phyloP scores from a whole-genome alignment of 2,888 invertebrate genomes.

The Bursaphelenchus okinawaensis region DNA sequence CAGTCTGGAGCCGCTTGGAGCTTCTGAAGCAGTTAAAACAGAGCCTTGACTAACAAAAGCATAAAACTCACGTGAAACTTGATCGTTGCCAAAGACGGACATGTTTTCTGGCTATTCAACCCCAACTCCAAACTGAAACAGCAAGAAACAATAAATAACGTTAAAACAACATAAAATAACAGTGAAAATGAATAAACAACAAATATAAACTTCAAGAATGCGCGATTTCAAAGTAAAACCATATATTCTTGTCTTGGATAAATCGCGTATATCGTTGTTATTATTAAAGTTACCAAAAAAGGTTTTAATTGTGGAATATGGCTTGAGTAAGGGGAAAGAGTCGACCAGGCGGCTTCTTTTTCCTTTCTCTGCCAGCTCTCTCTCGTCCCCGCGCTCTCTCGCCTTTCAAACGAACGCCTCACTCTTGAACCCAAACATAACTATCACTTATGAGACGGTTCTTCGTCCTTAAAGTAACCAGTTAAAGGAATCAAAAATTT shows the following conservation, averaged over 20 bases:
- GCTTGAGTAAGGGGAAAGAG: neutral
- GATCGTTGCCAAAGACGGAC: constrained; percentile 11
- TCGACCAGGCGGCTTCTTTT: neutral
- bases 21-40: neutral
- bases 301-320: neutral
- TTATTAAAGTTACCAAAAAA: neutral
- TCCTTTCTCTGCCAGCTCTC: neutral
- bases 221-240: no score
- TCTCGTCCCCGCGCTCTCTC: neutral
- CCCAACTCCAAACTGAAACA: neutral
- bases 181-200: neutral
- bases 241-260: no score
- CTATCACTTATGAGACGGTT: no score
- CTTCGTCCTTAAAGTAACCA: no score
- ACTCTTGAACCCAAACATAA: no score
- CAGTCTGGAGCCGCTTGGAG: constrained; percentile 19
- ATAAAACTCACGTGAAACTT: neutral
- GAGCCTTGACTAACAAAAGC: no score
- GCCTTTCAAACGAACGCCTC: neutral
- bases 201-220: no score
- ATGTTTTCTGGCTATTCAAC: neutral
- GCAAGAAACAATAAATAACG: neutral
- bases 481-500: no score
- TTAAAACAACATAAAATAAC: neutral
- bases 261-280: neutral